Conservation (phyloP, 2,888 invertebrate species). For the Linnaemya tessellans region DNA sequence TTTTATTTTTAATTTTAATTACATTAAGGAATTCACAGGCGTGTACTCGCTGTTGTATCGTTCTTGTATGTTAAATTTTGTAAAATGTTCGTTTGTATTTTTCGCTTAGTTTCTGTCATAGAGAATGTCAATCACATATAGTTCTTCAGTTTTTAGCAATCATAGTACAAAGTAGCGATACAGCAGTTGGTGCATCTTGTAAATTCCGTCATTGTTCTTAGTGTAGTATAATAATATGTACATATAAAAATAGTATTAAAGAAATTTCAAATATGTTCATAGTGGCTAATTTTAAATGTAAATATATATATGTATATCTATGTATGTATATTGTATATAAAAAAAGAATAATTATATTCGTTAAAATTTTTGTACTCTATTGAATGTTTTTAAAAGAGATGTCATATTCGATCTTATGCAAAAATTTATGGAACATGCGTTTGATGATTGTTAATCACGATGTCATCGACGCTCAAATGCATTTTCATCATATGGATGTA, state of each 20-base stretch:
- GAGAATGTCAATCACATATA: no score
- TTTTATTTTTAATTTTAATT: no score
- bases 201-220: slow-evolving; percentile 9
- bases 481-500: slow-evolving; percentile 6
- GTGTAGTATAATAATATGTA: slow-evolving; percentile 60
- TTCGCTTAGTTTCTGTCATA: no score
- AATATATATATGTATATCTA: slow-evolving; percentile 51
- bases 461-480: slow-evolving; percentile 11
- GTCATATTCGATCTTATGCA: slow-evolving; percentile 27
- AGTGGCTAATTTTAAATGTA: slow-evolving; percentile 54
- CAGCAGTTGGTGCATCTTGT: background rate
- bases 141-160: no score
- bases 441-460: slow-evolving; percentile 32
- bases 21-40: no score
- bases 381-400: slow-evolving; percentile 65
- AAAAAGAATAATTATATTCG: slow-evolving; percentile 55
- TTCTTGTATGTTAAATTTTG: no score
- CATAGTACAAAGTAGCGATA: no score
- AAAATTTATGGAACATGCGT: slow-evolving; percentile 51
- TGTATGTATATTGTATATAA: slow-evolving; percentile 46
- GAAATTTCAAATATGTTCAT: slow-evolving; percentile 56
- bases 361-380: slow-evolving; percentile 69
- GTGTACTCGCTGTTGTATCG: no score
- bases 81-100: no score
- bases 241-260: slow-evolving; percentile 70